Percentiles rank a stretch among this genome's conserved stretches.
These are phyloP conservation scores for Drosophila trapezifrons DNA, from an alignment of 1,140 invertebrate genomes.

Conservation along the genomic window DNA sequence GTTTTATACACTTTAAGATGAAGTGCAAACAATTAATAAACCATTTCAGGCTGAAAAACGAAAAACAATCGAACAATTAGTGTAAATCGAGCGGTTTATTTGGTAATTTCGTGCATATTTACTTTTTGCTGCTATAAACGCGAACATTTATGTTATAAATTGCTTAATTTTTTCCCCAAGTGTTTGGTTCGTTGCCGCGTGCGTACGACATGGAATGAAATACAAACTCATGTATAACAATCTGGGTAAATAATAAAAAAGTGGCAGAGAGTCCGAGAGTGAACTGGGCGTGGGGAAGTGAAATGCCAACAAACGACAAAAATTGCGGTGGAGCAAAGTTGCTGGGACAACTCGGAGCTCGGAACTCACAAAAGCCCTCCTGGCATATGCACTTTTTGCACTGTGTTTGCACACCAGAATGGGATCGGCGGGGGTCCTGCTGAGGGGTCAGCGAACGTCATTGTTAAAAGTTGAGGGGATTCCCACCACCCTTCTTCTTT, in stretches of 20 bases:
- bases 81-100: constrained; percentile 42
- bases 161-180: constrained; percentile 46
- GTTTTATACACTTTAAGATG: background rate
- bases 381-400: constrained; percentile 47
- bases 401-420: constrained; percentile 27
- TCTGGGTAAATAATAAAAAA: constrained; percentile 66
- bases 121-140: constrained; percentile 16
- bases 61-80: constrained; percentile 33
- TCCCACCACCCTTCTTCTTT: constrained; percentile 21
- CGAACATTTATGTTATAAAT: constrained; percentile 33
- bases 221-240: constrained; percentile 58
- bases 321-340: constrained; percentile 53
- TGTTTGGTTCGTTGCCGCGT: constrained; percentile 21
- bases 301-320: constrained; percentile 64
- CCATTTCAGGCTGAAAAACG: constrained; percentile 16
- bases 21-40: constrained; percentile 23
- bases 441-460: constrained; percentile 49
- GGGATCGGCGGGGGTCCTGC: background rate
- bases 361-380: constrained; percentile 28
- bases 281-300: background rate
- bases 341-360: constrained; percentile 9
- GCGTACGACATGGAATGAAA: constrained; percentile 40
- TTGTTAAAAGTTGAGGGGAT: constrained; percentile 60
- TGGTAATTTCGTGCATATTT: constrained; percentile 12
- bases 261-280: background rate